Conservation (phyloP, 2,888 invertebrate genomes). For the Dicyrtomina minuta region DNA sequence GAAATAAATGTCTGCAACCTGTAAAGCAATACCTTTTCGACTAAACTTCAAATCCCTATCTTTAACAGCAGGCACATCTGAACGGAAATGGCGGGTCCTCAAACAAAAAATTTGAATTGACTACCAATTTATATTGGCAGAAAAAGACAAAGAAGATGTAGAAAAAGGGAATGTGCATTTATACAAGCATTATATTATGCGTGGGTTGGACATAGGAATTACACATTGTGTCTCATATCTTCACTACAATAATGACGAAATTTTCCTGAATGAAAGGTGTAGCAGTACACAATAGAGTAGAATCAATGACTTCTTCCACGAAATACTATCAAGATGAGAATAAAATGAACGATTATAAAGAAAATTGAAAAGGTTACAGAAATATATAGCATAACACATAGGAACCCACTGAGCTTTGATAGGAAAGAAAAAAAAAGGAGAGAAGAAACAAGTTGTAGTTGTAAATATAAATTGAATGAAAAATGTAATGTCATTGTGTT, state of each 20-base stretch:
- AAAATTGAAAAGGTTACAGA: background rate
- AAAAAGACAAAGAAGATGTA: background rate
- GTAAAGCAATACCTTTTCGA: no score
- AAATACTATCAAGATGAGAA: slow-evolving; percentile 13
- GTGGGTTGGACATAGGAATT: no score
- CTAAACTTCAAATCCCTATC: no score
- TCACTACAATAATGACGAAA: slow-evolving; percentile 22
- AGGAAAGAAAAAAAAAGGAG: slow-evolving; percentile 6
- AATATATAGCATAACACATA: background rate
- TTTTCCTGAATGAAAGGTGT: slow-evolving; percentile 12
- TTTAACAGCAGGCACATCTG: no score
- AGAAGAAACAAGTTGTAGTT: slow-evolving; percentile 10
- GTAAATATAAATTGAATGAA: slow-evolving; percentile 19
- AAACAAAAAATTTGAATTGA: background rate
- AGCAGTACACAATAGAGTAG: background rate
- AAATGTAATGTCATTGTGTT: slow-evolving; percentile 18
- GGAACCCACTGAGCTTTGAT: background rate
- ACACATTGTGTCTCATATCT: no score
- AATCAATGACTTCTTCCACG: slow-evolving; percentile 11
- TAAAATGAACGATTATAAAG: background rate
- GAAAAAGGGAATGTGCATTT: slow-evolving; percentile 1
- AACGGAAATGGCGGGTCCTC: no score
- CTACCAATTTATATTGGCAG: background rate
- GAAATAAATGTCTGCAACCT: no score
- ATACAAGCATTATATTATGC: background rate